A percentile compares a stretch with the other conserved stretches of the same genome.
These are phyloP conservation scores for Drosophila mojavensis DNA, from an alignment of 1,140 invertebrate species.

Conservation along the genomic window DNA sequence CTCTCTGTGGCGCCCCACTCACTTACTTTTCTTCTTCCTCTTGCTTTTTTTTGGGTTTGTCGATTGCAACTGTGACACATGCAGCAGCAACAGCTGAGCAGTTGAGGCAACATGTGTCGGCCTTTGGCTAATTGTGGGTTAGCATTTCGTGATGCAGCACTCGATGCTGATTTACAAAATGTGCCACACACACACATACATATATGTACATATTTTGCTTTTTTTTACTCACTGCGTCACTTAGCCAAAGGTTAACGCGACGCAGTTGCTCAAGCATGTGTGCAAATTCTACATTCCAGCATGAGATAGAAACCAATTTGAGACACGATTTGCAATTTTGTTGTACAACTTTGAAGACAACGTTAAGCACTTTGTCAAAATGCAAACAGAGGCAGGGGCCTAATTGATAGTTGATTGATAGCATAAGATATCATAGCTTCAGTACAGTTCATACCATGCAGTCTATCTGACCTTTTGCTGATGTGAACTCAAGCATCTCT, in stretches of 20 bases:
- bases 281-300: not conserved
- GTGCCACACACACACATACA: conserved; percentile 33
- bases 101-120: conserved; percentile 47
- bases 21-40: conserved; percentile 42
- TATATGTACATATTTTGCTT: not conserved
- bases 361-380: no score
- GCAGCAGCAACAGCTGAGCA: conserved; percentile 16
- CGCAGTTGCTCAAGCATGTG: conserved; percentile 4
- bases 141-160: conserved; percentile 38
- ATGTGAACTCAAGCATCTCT: no score
- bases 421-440: no score
- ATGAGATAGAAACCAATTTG: no score
- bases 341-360: no score
- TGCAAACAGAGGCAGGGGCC: no score
- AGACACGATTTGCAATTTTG: no score
- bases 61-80: conserved; percentile 52
- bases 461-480: no score
- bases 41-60: conserved; percentile 1
- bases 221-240: conserved; percentile 24
- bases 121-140: conserved; percentile 71
- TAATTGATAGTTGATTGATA: no score
- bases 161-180: conserved; percentile 11
- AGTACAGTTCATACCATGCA: no score
- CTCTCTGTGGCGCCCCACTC: conserved; percentile 45
- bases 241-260: conserved; percentile 62